Base-by-base conservation (phyloP, 1,140 invertebrate genomes). In the Drosophila auraria region DNA sequence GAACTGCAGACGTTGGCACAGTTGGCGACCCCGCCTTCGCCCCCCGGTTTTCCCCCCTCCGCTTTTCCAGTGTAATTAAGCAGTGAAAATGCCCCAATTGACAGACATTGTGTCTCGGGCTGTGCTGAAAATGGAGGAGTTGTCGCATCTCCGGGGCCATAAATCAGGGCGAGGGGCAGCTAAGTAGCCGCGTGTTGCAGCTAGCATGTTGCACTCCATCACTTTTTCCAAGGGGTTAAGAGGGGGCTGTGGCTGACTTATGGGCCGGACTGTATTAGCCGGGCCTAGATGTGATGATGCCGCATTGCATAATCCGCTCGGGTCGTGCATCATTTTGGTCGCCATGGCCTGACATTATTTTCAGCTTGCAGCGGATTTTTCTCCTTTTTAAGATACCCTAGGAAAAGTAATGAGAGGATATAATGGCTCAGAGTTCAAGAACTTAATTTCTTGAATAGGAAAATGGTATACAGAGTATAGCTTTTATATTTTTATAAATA, bases 241-340 rank as follows among this genome's bases (percentile, higher is more conserved):
- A 30, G 36, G 38, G 66, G 42, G 58, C 54, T 60, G 57, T 57
- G 50, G 57, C 71, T 87, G 83, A 87, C 83, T 87, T 87, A 87
- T 87, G 83, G 83, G 83, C 66, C 66, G 75, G 72, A 81, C 64
- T 78, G 83, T 61, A 86, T 68, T 86, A 76, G 82, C 66, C 50
- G 45, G 50, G 59, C 54, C 57, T 64, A 74, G 71, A 61, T 61
- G 71, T 51, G 71, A 74, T 74, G 75, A 53, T 86, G 82, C 68
- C 78, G 82, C 82, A 86, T 86, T 86, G 82, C 79, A 86, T 86
- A 86, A 86, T 82, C 82, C 82, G 78, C 68, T 38, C 8, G 71
- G 60, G 82, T 56, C 78, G 81, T 89, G 84, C 84, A 89, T 89
- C 84, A 89, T 89, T 87, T 89, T 75, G 84, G 77, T 44, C 75